Evolutionary conservation across 1,140 invertebrate genomes (phyloP), one percentile per base, ranked within the genome.

Genomic region (Orchesella cincta): DNA sequence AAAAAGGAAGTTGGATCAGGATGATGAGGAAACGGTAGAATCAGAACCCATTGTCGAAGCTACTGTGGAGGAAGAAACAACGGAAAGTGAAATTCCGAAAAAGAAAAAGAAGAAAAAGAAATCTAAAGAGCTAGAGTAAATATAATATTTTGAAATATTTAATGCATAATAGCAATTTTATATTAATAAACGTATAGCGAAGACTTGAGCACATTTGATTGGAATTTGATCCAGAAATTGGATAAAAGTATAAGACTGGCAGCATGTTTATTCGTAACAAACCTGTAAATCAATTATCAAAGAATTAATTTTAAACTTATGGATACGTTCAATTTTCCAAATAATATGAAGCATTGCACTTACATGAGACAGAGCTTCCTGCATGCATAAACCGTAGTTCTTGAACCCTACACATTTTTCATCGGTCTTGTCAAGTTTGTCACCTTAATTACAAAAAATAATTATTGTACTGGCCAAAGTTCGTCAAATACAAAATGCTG

Each of bases 351-450:
- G n/a, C n/a, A 33, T 67, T 67, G n/a, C 33, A 33, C 72, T 70
- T 52, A 78, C 76, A 51, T 78, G 72, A 74, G 76, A 78, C 1
- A 74, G 23, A 1, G 76, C 57, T 70, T 78, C 76, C 70, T 78
- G 76, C 18, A 73, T 78, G n/a, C 76, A 78, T 16, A 78, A 54
- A 1, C 76, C 76, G 26, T 73, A 78, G 20, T 74, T 54, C 29
- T 74, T 64, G 18, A 74, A 78, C 0, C 72, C 64, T 31, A 62
- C n/a, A 14, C 76, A 78, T 51, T 54, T 31, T 28, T 51, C 34
- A 8, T 78, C 76, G 26, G 20, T 35, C 36, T 74, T 74, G 36
- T 78, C 73, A 18, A 78, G 29, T 74, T 78, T 78, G 31, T 64
- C 73, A 26, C 76, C 76, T 78, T 29, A 73, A 54, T 8, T 46